Conservation (phyloP, 2,797 vertebrate genomes). For the Myripristis jacobus region DNA sequence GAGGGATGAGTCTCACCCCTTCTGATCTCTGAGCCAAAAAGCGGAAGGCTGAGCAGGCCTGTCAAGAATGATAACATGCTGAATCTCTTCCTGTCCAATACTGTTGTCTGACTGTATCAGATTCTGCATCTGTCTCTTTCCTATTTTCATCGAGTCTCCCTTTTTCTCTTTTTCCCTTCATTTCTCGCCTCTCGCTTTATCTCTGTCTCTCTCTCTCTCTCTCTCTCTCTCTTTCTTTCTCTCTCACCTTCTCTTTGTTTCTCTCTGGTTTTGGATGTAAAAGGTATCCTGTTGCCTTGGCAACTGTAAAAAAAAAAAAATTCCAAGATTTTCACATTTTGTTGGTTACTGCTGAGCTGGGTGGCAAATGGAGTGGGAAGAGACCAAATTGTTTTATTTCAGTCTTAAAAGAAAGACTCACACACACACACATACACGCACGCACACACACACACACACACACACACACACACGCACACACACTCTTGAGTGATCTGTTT, state of each 20-base stretch:
- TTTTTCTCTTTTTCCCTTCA: slow-evolving; percentile 38
- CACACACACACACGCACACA: too few species aligned
- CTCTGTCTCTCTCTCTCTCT: slow-evolving; percentile 50
- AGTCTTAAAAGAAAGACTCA: slow-evolving; percentile 65
- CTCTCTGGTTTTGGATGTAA: slow-evolving; percentile 62
- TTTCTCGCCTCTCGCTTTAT: slow-evolving; percentile 32
- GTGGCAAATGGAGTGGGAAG: slow-evolving; percentile 76
- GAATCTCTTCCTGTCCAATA: slow-evolving; percentile 39
- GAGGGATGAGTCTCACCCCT: slow-evolving; percentile 53
- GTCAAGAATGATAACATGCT: slow-evolving; percentile 77
- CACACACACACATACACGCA: too few species aligned
- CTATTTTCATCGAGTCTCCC: slow-evolving; percentile 64
- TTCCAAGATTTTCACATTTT: slow-evolving; percentile 71
- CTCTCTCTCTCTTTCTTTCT: slow-evolving; percentile 33
- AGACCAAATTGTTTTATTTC: slow-evolving; percentile 72
- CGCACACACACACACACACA: too few species aligned
- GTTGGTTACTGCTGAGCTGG: slow-evolving; percentile 60
- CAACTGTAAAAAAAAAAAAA: slow-evolving; percentile 75
- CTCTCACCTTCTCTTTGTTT: slow-evolving; percentile 41
- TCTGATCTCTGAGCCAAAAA: slow-evolving; percentile 75
- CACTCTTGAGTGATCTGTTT: slow-evolving; percentile 67
- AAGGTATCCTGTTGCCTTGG: slow-evolving; percentile 82
- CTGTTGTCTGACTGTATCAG: slow-evolving; percentile 45
- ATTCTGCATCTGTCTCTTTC: slow-evolving; percentile 64
- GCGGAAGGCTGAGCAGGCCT: slow-evolving; percentile 72